Evolutionary conservation across 1,140 invertebrate genomes (phyloP).

Genomic region (Eubasilissa regina): DNA sequence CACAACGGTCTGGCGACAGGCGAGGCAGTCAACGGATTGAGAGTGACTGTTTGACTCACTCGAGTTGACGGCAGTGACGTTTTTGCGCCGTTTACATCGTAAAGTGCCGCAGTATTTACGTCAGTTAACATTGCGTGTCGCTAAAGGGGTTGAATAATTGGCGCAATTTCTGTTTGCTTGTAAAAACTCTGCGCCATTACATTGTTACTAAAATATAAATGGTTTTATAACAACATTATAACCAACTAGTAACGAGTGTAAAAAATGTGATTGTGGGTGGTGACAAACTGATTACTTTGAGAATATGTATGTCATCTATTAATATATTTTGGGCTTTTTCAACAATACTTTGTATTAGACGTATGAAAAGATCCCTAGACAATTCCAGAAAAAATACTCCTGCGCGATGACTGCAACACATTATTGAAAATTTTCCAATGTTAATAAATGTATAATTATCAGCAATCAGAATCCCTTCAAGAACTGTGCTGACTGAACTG

Average conservation of each 20-base stretch:
- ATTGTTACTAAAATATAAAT: constrained; percentile 24
- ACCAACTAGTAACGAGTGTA: not conserved
- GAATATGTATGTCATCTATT: too few species aligned
- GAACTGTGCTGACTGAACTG: too few species aligned
- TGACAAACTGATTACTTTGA: too few species aligned
- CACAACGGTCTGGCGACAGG: too few species aligned
- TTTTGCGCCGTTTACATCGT: constrained; percentile 30
- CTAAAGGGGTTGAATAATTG: constrained; percentile 30
- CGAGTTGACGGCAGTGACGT: constrained; percentile 4
- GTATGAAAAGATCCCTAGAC: too few species aligned
- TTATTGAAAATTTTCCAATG: too few species aligned
- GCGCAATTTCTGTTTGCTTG: constrained; percentile 18
- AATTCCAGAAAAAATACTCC: too few species aligned
- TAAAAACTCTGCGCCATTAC: constrained; percentile 29
- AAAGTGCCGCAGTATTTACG: constrained; percentile 11
- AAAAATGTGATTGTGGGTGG: not conserved
- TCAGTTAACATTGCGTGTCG: constrained; percentile 23
- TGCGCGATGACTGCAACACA: too few species aligned
- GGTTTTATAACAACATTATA: constrained; percentile 25
- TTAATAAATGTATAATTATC: too few species aligned
- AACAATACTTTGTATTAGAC: too few species aligned
- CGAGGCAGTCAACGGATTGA: not conserved
- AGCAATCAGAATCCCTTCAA: too few species aligned
- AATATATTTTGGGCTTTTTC: too few species aligned
- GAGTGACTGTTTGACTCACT: not conserved